Evolutionary conservation across 2,797 vertebrate genomes (phyloP).

Genomic region (Vultur gryphus): DNA sequence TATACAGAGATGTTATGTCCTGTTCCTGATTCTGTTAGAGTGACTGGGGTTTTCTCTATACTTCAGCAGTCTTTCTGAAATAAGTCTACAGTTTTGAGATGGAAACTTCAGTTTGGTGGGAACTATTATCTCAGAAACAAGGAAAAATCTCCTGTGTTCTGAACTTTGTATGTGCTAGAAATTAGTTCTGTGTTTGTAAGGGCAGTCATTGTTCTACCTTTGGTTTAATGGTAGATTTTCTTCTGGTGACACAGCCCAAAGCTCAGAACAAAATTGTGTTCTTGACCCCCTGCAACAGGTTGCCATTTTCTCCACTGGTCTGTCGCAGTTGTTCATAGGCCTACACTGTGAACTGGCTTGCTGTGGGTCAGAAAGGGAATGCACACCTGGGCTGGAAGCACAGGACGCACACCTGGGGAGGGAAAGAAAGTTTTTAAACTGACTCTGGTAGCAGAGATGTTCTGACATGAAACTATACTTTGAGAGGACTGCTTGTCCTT

Average conservation of each 20-base stretch:
- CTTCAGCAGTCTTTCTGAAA: neutral
- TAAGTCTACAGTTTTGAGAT: neutral
- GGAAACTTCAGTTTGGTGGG: neutral
- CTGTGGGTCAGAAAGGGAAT: neutral
- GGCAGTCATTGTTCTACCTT: neutral
- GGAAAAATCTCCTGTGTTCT: neutral
- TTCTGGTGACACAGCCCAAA: neutral
- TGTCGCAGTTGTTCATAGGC: neutral
- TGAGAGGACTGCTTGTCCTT: neutral
- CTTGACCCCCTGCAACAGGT: neutral
- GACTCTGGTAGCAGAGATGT: neutral
- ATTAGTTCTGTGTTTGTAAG: neutral
- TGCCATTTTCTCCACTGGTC: neutral
- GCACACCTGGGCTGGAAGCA: neutral
- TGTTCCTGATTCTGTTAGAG: neutral
- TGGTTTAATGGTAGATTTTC: neutral
- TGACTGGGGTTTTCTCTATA: neutral
- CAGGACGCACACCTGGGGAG: neutral
- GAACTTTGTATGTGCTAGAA: neutral
- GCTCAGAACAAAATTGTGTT: neutral
- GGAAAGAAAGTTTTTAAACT: neutral
- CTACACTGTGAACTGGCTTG: neutral
- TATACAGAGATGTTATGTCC: neutral
- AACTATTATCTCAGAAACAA: neutral
- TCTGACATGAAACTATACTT: neutral